Evolutionary conservation across 2,113 vertebrate species (phyloP).

Genomic region (Oryzias javanicus): DNA sequence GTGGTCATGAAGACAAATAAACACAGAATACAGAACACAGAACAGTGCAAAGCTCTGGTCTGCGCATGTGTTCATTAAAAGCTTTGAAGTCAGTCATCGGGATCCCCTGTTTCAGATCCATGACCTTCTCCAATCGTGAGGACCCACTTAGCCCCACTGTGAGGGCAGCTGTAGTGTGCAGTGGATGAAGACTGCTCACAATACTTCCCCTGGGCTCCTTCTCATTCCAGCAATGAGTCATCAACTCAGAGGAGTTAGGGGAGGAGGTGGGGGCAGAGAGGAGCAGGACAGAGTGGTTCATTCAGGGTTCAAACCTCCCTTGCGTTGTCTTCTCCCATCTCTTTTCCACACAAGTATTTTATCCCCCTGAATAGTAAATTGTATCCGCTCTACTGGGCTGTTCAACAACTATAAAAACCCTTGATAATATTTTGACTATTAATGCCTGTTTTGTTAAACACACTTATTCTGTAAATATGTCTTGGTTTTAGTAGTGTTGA

Average conservation of each 20-base stretch:
- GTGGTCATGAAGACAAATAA: no score
- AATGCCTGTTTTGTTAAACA: slow-evolving; percentile 20
- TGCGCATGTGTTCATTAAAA: no score
- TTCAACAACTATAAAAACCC: slow-evolving; percentile 11
- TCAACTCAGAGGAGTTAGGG: slow-evolving; percentile 39
- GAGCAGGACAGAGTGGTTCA: slow-evolving; percentile 56
- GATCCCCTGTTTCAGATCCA: not conserved
- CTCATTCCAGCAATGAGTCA: slow-evolving; percentile 65
- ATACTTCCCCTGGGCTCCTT: slow-evolving; percentile 24
- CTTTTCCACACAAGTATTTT: slow-evolving; percentile 38
- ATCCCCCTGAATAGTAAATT: slow-evolving; percentile 41
- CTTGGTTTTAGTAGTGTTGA: slow-evolving; percentile 4
- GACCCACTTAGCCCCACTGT: not conserved
- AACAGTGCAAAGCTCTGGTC: no score
- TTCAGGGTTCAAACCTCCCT: slow-evolving; percentile 61
- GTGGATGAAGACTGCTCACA: slow-evolving; percentile 21
- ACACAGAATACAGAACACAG: no score
- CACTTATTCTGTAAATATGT: not conserved
- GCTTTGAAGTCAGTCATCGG: no score
- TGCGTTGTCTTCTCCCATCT: slow-evolving; percentile 24
- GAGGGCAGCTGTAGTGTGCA: not conserved
- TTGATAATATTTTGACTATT: slow-evolving; percentile 26
- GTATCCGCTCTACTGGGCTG: slow-evolving; percentile 1
- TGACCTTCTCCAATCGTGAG: slow-evolving; percentile 6
- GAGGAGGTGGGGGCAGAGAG: slow-evolving; percentile 30